Evolutionary conservation across 2,888 invertebrate genomes (phyloP).

Genomic region (Eupithecia subfuscata): DNA sequence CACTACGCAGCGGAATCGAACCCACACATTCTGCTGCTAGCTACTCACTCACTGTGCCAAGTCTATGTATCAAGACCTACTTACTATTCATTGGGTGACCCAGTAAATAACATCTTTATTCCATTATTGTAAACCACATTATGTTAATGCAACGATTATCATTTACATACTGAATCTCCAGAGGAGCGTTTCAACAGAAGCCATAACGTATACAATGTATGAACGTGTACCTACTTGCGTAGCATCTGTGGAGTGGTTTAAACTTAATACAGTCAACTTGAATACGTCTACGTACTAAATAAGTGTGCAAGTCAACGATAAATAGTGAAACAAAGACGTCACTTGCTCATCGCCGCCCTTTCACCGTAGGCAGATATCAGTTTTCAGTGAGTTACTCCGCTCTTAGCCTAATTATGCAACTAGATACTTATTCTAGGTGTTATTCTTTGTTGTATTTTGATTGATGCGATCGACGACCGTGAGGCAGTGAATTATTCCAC

Average conservation of each 20-base stretch:
- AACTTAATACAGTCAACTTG: background rate
- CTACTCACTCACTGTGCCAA: background rate
- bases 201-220: background rate
- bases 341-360: no score
- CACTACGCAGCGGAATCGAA: background rate
- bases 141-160: conserved; percentile 19
- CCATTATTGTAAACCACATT: conserved; percentile 18
- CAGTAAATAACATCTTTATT: background rate
- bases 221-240: background rate
- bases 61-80: background rate
- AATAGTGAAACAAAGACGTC: no score
- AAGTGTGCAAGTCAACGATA: no score
- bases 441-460: background rate
- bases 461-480: background rate
- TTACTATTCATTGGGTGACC: background rate
- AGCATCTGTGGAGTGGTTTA: background rate
- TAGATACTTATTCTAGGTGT: no score
- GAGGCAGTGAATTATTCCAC: background rate
- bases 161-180: conserved; percentile 21
- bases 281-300: no score
- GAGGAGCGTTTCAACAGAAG: background rate
- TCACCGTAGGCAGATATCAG: no score
- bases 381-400: no score
- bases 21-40: background rate
- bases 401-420: no score